Evolutionary conservation across 2,888 invertebrate genomes (phyloP), one percentile per base, ranked within the genome.

Genomic region (Acrocera orbiculus): DNA sequence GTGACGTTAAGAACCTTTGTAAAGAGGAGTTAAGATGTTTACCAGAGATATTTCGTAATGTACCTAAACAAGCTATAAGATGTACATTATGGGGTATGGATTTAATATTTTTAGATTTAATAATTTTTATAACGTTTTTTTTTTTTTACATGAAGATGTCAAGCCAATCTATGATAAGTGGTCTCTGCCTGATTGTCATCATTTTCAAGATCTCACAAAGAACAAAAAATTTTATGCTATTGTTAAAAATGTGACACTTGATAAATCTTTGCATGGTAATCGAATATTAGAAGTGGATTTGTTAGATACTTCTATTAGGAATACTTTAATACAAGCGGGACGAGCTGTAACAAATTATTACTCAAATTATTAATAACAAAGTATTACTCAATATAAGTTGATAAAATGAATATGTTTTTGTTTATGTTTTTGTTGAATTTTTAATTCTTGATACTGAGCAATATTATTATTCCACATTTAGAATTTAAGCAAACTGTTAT

Each of bases 151-250:
- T 46, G 4, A 37, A 70, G 71, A 65, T 35, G 62, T 72, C 35
- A 55, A 59, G 41, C 64, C 70, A 26, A 57, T 49, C 16, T 54
- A 62, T 38, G 54, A 53, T 15, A 64, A 56, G 33, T 59, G 60
- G 60, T 50, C 54, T 16, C 40, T 52, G 35, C 74, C 76, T 44
- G 80, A 81, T 54, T 78, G 78, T 47, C 58, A 76, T 32, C 61
- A 70, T 38, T 85, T 85, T 52, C 74, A 77, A 46, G 64, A 75
- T 43, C 50, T 82, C 40, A 76, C 79, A 5, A 70, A 73, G 22
- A 69, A 73, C 22, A 72, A 73, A 46, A 64, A 69, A 32, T 78
- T 83, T 42, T 76, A 76, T 10, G 76, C 79, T 0, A 53, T 73
- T 30, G 66, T 83, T 32, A 66, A 67, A 40, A 66, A 71, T 14